Evolutionary conservation across 1,140 invertebrate genomes (phyloP).

Genomic region (Pararge aegeria): DNA sequence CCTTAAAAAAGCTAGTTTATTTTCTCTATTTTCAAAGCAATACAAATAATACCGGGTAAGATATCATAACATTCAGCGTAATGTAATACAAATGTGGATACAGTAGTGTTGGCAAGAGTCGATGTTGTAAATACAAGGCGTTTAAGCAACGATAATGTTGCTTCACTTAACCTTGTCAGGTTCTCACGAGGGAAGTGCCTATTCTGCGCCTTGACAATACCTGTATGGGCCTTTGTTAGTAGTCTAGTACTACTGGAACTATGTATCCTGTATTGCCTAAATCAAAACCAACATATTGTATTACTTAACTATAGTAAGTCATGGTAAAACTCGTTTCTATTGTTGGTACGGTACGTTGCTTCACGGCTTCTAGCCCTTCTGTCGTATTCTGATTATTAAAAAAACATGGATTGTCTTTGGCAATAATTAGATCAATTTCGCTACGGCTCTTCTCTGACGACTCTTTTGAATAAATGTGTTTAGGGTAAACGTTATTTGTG

Average conservation of each 20-base stretch:
- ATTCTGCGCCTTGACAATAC: constrained; percentile 78
- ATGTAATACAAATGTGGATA: constrained; percentile 62
- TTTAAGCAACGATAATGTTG: constrained; percentile 77
- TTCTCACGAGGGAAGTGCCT: constrained; percentile 78
- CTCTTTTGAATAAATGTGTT: too few species aligned
- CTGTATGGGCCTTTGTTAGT: constrained; percentile 71
- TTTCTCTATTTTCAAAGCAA: too few species aligned
- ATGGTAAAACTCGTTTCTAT: neutral
- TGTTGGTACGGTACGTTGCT: too few species aligned
- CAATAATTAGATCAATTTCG: too few species aligned
- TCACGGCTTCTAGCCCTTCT: too few species aligned
- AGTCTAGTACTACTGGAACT: constrained; percentile 35
- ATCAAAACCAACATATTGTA: constrained; percentile 27
- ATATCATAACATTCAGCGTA: constrained; percentile 32
- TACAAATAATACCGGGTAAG: neutral
- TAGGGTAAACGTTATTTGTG: too few species aligned
- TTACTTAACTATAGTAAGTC: neutral
- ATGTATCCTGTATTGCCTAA: constrained; percentile 71
- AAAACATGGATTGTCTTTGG: too few species aligned
- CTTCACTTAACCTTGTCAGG: constrained; percentile 75
- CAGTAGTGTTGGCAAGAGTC: constrained; percentile 68
- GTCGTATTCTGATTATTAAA: too few species aligned
- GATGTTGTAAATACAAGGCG: constrained; percentile 73
- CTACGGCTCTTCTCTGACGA: too few species aligned
- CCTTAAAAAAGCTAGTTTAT: too few species aligned